phyloP scores from a whole-genome alignment of 2,113 vertebrate species.

The Paradisaea rubra region DNA sequence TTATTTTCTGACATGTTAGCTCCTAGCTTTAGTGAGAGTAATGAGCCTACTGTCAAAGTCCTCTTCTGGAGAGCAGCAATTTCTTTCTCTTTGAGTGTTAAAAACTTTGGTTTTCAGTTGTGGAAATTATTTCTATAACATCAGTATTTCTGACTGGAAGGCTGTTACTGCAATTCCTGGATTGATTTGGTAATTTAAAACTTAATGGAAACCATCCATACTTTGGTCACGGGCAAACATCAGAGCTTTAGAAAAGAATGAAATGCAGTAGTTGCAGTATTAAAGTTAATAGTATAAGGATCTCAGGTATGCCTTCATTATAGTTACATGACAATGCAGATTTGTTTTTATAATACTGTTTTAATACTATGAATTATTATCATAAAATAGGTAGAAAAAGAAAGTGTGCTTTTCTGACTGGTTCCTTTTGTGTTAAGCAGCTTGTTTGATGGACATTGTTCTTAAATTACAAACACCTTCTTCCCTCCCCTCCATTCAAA shows the following conservation, averaged over 20 bases:
- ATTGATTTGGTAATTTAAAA: not conserved
- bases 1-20: not conserved
- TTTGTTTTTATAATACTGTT: not conserved
- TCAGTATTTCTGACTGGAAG: not conserved
- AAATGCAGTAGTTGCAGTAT: not conserved
- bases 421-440: not conserved
- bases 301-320: not conserved
- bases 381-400: not conserved
- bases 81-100: not conserved
- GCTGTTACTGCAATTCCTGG: not conserved
- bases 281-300: not conserved
- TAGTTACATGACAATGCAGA: not conserved
- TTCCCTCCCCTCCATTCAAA: not conserved
- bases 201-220: not conserved
- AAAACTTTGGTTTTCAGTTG: not conserved
- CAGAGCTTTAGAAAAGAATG: not conserved
- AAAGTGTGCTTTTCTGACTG: not conserved
- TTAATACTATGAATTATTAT: not conserved
- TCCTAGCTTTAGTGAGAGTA: not conserved
- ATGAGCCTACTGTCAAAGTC: not conserved
- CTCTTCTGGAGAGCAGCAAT: not conserved
- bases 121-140: not conserved
- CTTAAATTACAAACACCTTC: not conserved
- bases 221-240: not conserved
- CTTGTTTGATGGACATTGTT: not conserved